Percentiles rank a stretch among this genome's conserved stretches.
These are phyloP conservation scores for Icerya purchasi DNA, from an alignment of 2,888 invertebrate species.

Conservation along the genomic window DNA sequence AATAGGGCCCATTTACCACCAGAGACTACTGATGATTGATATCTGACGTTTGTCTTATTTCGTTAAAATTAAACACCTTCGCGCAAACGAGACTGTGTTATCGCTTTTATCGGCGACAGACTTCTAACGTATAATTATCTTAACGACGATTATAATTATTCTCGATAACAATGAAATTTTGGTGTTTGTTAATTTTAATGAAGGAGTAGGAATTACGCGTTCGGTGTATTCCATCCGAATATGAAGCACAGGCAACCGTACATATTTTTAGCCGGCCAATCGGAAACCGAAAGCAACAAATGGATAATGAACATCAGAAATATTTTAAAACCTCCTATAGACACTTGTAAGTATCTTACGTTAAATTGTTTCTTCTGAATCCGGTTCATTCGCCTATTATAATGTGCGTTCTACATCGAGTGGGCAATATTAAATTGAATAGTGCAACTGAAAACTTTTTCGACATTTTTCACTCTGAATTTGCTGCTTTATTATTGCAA, in stretches of 20 bases:
- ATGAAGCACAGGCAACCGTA: constrained; percentile 33
- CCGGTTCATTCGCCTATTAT: neutral
- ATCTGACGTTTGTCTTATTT: too few species aligned
- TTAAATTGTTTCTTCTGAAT: too few species aligned
- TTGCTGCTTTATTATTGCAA: too few species aligned
- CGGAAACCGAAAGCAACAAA: constrained; percentile 39
- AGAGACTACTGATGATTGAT: too few species aligned
- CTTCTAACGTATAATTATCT: too few species aligned
- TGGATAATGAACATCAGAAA: constrained; percentile 44
- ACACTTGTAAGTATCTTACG: constrained; percentile 16
- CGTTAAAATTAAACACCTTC: too few species aligned
- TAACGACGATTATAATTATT: too few species aligned
- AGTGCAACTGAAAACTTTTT: neutral
- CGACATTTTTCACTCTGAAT: too few species aligned
- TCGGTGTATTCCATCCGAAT: constrained; percentile 36
- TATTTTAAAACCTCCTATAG: constrained; percentile 28
- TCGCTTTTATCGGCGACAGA: too few species aligned
- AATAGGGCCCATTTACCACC: too few species aligned
- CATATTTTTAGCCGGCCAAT: constrained; percentile 39
- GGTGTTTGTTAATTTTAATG: constrained; percentile 1
- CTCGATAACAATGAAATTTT: too few species aligned
- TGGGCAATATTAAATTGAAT: neutral
- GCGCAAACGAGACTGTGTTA: too few species aligned
- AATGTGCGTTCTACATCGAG: neutral
- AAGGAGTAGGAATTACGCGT: constrained; percentile 41